Percentiles rank a stretch among this genome's conserved stretches.
These are phyloP conservation scores for Actinernus sp. DNA, from an alignment of 92 coral and sea anemone species.

Conservation along the genomic window DNA sequence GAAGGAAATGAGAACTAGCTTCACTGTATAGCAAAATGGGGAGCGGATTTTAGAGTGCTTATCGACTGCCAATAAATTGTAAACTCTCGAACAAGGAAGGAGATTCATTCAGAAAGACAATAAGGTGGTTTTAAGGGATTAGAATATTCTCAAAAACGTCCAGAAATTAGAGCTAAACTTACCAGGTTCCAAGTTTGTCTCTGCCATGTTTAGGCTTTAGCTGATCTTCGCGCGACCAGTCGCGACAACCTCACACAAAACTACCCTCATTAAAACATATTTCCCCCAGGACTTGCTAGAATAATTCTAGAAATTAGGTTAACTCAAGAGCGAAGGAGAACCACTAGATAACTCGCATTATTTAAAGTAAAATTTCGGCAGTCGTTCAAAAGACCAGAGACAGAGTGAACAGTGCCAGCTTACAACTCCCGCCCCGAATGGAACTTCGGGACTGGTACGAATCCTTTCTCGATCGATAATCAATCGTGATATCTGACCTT, in stretches of 20 bases:
- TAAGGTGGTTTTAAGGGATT: too few species aligned
- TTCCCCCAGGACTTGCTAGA: too few species aligned
- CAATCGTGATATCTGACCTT: background rate
- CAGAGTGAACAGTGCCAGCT: slow-evolving; percentile 13
- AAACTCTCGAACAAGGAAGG: too few species aligned
- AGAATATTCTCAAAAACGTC: too few species aligned
- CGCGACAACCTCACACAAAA: background rate
- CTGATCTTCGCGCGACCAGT: background rate
- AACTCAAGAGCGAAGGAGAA: slow-evolving; percentile 35
- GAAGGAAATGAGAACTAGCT: too few species aligned
- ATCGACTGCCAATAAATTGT: background rate
- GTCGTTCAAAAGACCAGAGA: slow-evolving; percentile 24
- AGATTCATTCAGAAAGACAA: too few species aligned
- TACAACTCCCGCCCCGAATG: slow-evolving; percentile 55
- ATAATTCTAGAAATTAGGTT: too few species aligned
- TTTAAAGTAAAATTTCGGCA: slow-evolving; percentile 24
- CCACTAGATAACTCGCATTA: slow-evolving; percentile 60
- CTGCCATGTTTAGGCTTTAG: slow-evolving; percentile 22
- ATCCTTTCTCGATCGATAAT: slow-evolving; percentile 23
- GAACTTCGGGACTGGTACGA: slow-evolving; percentile 43
- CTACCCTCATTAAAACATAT: slow-evolving; percentile 4
- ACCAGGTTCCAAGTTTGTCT: slow-evolving; percentile 58
- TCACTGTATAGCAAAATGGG: too few species aligned
- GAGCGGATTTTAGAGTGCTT: background rate
- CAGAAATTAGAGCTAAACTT: too few species aligned